Conservation (phyloP, 2,888 invertebrate genomes). For the Drosophila nr. medialis region DNA sequence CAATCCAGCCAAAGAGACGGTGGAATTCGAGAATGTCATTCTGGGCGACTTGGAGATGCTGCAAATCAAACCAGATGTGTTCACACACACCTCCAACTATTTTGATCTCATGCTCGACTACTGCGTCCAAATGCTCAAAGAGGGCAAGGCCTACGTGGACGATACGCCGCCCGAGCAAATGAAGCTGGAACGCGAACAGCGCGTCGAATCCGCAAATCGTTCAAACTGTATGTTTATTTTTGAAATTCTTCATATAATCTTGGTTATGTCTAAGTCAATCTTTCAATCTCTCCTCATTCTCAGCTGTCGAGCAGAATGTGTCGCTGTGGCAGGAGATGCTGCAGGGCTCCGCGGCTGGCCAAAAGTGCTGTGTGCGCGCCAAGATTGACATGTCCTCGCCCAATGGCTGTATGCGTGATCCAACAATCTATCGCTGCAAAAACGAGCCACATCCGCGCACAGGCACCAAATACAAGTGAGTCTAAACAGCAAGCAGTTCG, state of each 20-base stretch:
- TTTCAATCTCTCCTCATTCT: not conserved
- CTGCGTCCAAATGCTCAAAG: slow-evolving; percentile 94
- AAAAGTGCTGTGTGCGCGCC: slow-evolving; percentile 96
- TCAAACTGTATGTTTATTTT: slow-evolving; percentile 89
- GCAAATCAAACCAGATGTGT: slow-evolving; percentile 95
- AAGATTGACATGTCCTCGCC: slow-evolving; percentile 98
- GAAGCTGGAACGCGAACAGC: slow-evolving; percentile 97
- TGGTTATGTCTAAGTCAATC: not conserved
- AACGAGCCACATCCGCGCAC: slow-evolving; percentile 97
- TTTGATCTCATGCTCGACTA: slow-evolving; percentile 95
- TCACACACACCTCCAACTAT: slow-evolving; percentile 98
- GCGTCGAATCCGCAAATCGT: slow-evolving; percentile 92
- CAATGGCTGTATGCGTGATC: slow-evolving; percentile 99
- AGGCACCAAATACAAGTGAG: slow-evolving; percentile 96
- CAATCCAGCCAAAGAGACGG: slow-evolving; percentile 99
- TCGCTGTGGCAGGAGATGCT: slow-evolving; percentile 98
- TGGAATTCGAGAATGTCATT: slow-evolving; percentile 98
- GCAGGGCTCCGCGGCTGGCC: slow-evolving; percentile 91
- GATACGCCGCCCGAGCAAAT: slow-evolving; percentile 97
- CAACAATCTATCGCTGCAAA: slow-evolving; percentile 99
- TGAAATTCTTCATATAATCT: not conserved
- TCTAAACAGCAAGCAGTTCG: not conserved
- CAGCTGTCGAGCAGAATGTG: slow-evolving; percentile 93
- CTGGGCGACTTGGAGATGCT: slow-evolving; percentile 96
- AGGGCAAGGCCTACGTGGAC: slow-evolving; percentile 97